phyloP scores from a whole-genome alignment of 1,140 invertebrate species.

The Drosophila pachea region DNA sequence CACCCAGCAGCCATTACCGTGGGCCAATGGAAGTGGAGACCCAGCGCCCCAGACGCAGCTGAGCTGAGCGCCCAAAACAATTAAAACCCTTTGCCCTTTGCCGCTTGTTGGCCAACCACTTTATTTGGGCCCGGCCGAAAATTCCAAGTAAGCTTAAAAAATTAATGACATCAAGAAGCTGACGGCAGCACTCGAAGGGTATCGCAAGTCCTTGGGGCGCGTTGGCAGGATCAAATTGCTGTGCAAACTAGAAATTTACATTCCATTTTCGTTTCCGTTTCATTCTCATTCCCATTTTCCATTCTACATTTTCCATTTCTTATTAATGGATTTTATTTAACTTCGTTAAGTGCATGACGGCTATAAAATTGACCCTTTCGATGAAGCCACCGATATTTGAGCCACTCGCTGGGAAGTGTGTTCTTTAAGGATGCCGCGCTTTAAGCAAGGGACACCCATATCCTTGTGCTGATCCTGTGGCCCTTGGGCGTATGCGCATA shows the following conservation, averaged over 20 bases:
- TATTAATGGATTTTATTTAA: constrained; percentile 61
- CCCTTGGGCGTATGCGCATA: constrained; percentile 20
- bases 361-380: constrained; percentile 42
- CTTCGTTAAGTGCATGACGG: constrained; percentile 31
- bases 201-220: constrained; percentile 34
- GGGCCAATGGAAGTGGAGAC: background rate
- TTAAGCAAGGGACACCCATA: constrained; percentile 13
- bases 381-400: constrained; percentile 4
- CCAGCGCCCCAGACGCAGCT: constrained; percentile 18
- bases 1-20: background rate
- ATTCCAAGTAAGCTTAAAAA: constrained; percentile 77
- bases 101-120: constrained; percentile 64
- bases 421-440: constrained; percentile 7
- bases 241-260: constrained; percentile 55
- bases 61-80: constrained; percentile 67
- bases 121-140: constrained; percentile 39
- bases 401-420: constrained; percentile 4
- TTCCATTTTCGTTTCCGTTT: constrained; percentile 20
- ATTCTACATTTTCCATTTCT: constrained; percentile 35
- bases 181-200: constrained; percentile 36
- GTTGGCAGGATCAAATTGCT: constrained; percentile 62
- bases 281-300: constrained; percentile 18
- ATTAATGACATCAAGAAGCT: constrained; percentile 77
- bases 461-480: background rate
- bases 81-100: constrained; percentile 65